Conservation (phyloP, 2,797 vertebrate species). For the Thaleichthys pacificus region DNA sequence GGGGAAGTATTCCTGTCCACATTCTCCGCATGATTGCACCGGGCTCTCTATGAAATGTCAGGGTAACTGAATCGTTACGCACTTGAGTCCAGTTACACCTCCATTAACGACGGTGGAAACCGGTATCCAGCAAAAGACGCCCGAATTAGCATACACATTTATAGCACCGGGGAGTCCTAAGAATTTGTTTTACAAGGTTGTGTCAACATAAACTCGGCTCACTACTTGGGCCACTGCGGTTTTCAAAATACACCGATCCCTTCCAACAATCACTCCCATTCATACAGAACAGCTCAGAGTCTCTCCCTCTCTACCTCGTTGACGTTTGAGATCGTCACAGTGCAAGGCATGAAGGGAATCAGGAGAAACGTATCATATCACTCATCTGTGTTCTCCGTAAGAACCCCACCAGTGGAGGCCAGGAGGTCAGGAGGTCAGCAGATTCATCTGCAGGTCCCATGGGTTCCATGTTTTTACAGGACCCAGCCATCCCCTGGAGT, state of each 20-base stretch:
- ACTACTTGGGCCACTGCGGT: neutral
- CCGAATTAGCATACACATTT: constrained; percentile 67
- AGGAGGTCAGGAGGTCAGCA: constrained; percentile 53
- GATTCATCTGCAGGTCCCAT: constrained; percentile 46
- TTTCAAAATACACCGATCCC: neutral
- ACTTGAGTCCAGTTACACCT: constrained; percentile 67
- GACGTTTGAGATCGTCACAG: neutral
- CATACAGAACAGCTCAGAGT: neutral
- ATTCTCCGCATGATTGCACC: constrained; percentile 51
- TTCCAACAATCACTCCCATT: too few species aligned
- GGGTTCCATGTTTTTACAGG: constrained; percentile 43
- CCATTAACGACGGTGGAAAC: constrained; percentile 66
- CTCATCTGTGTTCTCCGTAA: constrained; percentile 36
- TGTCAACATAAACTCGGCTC: constrained; percentile 22
- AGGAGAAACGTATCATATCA: constrained; percentile 46
- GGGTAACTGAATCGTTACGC: constrained; percentile 66
- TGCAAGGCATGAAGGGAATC: constrained; percentile 55
- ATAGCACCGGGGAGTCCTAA: constrained; percentile 54
- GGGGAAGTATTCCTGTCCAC: constrained; percentile 55
- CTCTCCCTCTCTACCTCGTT: neutral
- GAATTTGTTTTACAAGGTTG: constrained; percentile 54
- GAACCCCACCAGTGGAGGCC: constrained; percentile 35
- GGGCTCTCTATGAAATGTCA: constrained; percentile 70
- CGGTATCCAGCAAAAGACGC: constrained; percentile 58
- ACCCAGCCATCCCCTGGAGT: constrained; percentile 29